These are phyloP conservation scores for Sthenelais limicola DNA, from an alignment of 2,888 invertebrate genomes.

Conservation along the genomic window DNA sequence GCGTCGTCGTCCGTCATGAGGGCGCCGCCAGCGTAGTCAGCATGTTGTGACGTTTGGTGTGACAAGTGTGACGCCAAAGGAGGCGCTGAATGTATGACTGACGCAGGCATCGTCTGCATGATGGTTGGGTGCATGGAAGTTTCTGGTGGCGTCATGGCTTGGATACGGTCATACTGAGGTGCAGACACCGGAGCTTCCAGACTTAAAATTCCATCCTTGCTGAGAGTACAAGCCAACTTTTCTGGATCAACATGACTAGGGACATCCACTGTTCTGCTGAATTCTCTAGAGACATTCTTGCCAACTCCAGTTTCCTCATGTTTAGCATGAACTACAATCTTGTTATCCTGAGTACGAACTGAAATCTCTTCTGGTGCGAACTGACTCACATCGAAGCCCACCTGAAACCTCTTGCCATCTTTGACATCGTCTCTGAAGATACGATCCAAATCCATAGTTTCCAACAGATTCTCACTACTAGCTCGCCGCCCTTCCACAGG, in stretches of 20 bases:
- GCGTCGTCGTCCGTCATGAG: conserved; percentile 68
- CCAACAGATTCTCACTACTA: conserved; percentile 54
- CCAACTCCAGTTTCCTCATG: conserved; percentile 52
- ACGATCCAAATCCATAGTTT: conserved; percentile 48
- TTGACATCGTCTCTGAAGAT: conserved; percentile 51
- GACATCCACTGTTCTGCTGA: conserved; percentile 54
- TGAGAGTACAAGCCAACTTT: conserved; percentile 51
- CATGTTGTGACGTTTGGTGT: not conserved
- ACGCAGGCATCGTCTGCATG: not conserved
- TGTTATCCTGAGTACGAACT: conserved; percentile 53
- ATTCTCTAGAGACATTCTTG: conserved; percentile 51
- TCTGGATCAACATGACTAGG: conserved; percentile 52
- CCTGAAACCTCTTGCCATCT: conserved; percentile 48
- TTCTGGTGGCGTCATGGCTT: not conserved
- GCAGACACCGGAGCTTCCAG: conserved; percentile 53
- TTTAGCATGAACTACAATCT: conserved; percentile 52
- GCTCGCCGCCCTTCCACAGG: conserved; percentile 59
- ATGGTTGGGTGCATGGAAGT: not conserved
- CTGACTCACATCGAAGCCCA: conserved; percentile 56
- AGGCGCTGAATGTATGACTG: not conserved
- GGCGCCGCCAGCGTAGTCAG: conserved; percentile 50
- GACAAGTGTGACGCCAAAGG: not conserved
- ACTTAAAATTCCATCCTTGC: conserved; percentile 55
- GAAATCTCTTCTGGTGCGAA: conserved; percentile 55
- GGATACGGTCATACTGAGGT: conserved; percentile 51